Evolutionary conservation across 2,113 vertebrate species (phyloP).

Genomic region (Uropsilus gracilis): DNA sequence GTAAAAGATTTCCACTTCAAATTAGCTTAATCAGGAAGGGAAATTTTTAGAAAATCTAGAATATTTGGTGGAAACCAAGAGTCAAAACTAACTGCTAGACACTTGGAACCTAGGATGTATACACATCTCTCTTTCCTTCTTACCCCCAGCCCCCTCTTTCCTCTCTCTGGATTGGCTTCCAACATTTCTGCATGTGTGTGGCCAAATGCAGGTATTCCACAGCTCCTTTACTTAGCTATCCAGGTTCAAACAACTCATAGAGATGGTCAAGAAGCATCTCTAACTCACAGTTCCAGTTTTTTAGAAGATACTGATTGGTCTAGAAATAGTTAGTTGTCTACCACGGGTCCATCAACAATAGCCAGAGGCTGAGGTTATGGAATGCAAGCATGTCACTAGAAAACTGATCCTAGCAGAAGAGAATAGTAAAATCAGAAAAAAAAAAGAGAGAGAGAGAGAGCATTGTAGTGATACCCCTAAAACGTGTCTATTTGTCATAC

Average conservation of each 20-base stretch:
- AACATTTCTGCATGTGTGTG: neutral
- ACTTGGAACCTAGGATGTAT: neutral
- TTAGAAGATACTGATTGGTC: neutral
- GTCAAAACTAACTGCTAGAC: neutral
- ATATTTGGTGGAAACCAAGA: conserved; percentile 5
- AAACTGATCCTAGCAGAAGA: neutral
- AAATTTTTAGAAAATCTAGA: conserved; percentile 18
- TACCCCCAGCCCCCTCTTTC: neutral
- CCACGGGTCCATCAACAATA: neutral
- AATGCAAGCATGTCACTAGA: neutral
- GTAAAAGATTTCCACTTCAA: conserved; percentile 5
- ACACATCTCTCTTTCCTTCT: neutral
- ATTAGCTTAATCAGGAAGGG: conserved; percentile 7
- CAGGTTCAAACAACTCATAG: neutral
- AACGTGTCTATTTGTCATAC: neutral
- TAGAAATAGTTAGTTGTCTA: neutral
- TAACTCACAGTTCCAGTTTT: neutral
- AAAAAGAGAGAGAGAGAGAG: neutral
- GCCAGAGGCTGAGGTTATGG: neutral
- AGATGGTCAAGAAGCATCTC: neutral
- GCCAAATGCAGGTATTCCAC: neutral
- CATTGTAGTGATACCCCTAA: neutral
- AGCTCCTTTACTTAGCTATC: neutral
- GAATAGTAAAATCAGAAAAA: neutral
- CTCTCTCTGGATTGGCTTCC: neutral